phyloP scores from a whole-genome alignment of 2,113 vertebrate species.

The Ondatra zibethicus region DNA sequence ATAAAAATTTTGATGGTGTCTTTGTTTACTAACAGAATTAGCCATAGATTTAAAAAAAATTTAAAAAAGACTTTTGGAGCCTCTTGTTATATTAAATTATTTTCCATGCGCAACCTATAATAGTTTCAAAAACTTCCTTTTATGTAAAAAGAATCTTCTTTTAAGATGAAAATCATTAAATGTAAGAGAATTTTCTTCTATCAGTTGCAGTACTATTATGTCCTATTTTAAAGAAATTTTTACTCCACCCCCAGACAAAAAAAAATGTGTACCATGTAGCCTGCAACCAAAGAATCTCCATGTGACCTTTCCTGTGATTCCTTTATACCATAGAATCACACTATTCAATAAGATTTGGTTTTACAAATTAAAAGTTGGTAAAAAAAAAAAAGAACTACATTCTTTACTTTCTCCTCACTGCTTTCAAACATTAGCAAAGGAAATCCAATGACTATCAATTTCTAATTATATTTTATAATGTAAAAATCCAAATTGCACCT shows the following conservation, averaged over 20 bases:
- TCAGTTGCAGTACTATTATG: neutral
- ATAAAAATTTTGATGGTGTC: neutral
- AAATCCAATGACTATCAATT: neutral
- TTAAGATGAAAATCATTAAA: neutral
- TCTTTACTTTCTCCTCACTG: neutral
- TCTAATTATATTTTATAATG: neutral
- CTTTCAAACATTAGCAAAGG: neutral
- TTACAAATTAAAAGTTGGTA: neutral
- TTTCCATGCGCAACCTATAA: neutral
- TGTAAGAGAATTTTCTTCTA: neutral
- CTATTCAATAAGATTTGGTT: fast-evolving
- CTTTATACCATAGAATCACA: neutral
- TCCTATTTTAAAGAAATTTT: neutral
- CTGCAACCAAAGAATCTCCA: neutral
- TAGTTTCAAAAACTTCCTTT: neutral
- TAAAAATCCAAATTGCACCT: neutral
- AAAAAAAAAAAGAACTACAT: neutral
- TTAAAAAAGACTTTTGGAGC: neutral
- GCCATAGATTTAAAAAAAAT: neutral
- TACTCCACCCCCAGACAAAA: neutral
- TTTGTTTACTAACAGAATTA: neutral
- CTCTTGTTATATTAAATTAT: neutral
- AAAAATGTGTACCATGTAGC: neutral
- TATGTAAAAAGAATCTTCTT: neutral
- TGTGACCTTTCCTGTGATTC: neutral